Conservation (phyloP, 2,113 vertebrate species). For the Apteryx owenii region DNA sequence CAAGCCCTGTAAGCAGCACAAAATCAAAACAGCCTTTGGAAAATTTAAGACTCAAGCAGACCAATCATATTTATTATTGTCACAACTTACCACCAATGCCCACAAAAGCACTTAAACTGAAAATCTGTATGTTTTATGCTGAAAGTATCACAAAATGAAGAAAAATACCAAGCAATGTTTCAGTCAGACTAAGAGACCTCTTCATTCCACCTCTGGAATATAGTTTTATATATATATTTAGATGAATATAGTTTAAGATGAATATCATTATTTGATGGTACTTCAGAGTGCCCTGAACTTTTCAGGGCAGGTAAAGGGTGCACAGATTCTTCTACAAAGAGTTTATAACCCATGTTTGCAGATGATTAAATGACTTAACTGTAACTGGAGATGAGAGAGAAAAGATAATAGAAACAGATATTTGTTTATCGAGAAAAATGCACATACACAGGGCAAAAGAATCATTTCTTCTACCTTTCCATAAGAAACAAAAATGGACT, state of each 20-base stretch:
- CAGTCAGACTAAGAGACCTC: not conserved
- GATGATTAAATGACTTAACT: not conserved
- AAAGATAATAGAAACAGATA: not conserved
- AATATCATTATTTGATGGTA: not conserved
- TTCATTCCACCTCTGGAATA: not conserved
- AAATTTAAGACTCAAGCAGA: not conserved
- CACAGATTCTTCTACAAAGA: not conserved
- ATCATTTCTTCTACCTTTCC: not conserved
- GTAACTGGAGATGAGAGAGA: not conserved
- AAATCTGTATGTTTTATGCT: not conserved
- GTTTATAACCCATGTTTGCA: not conserved
- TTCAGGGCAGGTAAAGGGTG: not conserved
- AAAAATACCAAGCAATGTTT: not conserved
- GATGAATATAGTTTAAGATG: not conserved
- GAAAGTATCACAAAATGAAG: not conserved
- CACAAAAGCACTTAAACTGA: not conserved
- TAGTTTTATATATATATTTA: not conserved
- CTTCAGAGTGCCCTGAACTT: not conserved
- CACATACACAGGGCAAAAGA: not conserved
- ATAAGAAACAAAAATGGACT: not conserved
- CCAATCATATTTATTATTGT: not conserved
- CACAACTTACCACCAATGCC: not conserved
- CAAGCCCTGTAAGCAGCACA: not conserved
- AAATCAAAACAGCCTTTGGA: not conserved
- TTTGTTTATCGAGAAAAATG: not conserved